A percentile compares a stretch with the other conserved stretches of the same genome.
Conservation (phyloP, 2,888 invertebrate species). For the Tyria jacobaeae region DNA sequence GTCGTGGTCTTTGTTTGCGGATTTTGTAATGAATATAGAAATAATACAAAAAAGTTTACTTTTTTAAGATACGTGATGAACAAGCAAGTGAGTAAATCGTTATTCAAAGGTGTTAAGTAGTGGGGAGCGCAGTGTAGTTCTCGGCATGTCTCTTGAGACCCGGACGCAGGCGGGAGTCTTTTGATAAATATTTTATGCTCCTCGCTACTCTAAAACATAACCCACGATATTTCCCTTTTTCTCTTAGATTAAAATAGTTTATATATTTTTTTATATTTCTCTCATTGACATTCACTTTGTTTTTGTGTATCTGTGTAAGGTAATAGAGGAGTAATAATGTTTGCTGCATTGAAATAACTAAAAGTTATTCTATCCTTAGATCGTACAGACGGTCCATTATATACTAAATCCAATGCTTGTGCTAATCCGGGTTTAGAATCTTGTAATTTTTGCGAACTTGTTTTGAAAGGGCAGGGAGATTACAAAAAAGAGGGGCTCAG, state of each 20-base stretch:
- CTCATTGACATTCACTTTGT: conserved; percentile 67
- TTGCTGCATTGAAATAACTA: background rate
- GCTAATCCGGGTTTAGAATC: conserved; percentile 63
- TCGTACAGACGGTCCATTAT: conserved; percentile 27
- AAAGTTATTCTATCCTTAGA: background rate
- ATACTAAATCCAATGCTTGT: conserved; percentile 39
- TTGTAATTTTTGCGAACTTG: conserved; percentile 70
- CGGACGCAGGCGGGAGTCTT: conserved; percentile 74
- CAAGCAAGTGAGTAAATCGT: conserved; percentile 56
- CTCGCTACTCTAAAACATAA: conserved; percentile 71
- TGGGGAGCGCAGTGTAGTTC: conserved; percentile 61
- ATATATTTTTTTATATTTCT: conserved; percentile 57
- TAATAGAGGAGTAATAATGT: background rate
- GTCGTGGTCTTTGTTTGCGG: background rate
- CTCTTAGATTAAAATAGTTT: conserved; percentile 73
- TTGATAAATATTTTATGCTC: conserved; percentile 85
- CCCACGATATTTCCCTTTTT: conserved; percentile 67
- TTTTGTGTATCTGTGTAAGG: background rate
- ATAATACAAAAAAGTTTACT: background rate
- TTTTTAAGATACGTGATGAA: conserved; percentile 45
- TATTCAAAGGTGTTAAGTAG: conserved; percentile 75
- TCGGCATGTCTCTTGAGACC: conserved; percentile 62
- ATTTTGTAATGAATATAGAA: background rate
- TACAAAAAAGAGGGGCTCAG: conserved; percentile 68
- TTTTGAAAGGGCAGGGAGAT: conserved; percentile 70